Evolutionary conservation across 2,888 invertebrate genomes (phyloP), one percentile per base, ranked within the genome.

Genomic region (Leucania comma): DNA sequence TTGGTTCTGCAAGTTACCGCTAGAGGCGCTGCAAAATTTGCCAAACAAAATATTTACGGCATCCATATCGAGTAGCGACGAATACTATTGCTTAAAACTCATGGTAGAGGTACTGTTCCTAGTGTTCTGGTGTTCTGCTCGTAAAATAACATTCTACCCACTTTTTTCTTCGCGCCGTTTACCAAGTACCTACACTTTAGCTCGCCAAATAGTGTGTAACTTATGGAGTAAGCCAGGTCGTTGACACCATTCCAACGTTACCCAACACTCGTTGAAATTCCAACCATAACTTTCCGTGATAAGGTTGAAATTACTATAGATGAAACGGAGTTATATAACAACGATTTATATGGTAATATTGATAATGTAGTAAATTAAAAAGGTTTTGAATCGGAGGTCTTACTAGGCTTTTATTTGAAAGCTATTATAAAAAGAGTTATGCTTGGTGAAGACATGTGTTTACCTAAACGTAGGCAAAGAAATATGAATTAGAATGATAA

Each of bases 191-290:
- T 71, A 74, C 70, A 80, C 68, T 80, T 72, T 46, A 86, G 84
- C 81, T 65, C 84, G 83, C 86, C 85, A 88, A 90, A 87, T 87
- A 90, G 88, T 88, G 87, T 88, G 89, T 89, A 85, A 86, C 88
- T 87, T 89, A 89, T 88, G 88, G 83, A 76, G 87, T 80, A 82
- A 80, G 82, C 71, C 82, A 68, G 92, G 90, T 91, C 92, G 75
- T 88, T 88, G 92, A 87, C 93, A 89, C 90, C 89, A 90, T 90
- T 91, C 87, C 85, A 68, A 77, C 76, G 77, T 74, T 74, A 60
- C 29, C 59, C 51, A 42, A 67, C 46, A n/a, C 20, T 38, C 68
- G 68, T 65, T 65, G 54, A 35, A 81, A 81, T 63, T 42, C 26
- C 57, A 61, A 75, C 82, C 74, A 66, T 75, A 78, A 46, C 22